phyloP scores from a whole-genome alignment of 2,888 invertebrate species.

The Oscheius onirici region DNA sequence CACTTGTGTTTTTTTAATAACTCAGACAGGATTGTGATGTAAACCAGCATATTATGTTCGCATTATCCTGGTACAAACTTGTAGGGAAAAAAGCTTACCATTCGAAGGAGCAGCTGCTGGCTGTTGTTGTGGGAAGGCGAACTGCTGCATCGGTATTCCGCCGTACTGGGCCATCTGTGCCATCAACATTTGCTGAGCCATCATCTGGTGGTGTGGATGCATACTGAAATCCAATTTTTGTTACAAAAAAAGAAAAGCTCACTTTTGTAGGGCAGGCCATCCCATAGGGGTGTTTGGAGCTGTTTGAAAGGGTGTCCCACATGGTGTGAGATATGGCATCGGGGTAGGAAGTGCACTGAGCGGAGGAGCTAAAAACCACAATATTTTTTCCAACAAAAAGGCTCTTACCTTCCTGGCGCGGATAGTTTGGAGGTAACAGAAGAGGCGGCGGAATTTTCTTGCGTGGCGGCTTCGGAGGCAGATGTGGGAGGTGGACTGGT shows the following conservation, averaged over 20 bases:
- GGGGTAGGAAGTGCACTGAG: background rate
- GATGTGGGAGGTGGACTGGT: no score
- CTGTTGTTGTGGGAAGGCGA: background rate
- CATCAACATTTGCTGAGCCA: background rate
- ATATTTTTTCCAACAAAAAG: no score
- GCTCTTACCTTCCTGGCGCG: no score
- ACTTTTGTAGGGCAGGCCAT: background rate
- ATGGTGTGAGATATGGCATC: conserved; percentile 5
- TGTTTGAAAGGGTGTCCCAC: background rate
- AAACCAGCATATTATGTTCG: no score
- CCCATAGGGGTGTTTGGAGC: background rate
- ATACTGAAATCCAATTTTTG: background rate
- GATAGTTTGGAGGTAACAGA: no score
- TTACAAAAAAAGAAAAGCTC: background rate
- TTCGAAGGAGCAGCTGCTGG: background rate
- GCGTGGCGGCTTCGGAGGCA: no score
- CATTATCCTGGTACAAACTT: no score
- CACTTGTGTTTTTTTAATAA: background rate
- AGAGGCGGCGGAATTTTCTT: no score
- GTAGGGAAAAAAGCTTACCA: conserved; percentile 9
- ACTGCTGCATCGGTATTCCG: conserved; percentile 10
- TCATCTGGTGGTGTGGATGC: background rate
- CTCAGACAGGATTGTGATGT: background rate
- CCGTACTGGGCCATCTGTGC: conserved; percentile 7
- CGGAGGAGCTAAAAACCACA: background rate